These are phyloP conservation scores for Scaptodrosophila lebanonensis DNA, from an alignment of 1,140 invertebrate species.

Conservation along the genomic window DNA sequence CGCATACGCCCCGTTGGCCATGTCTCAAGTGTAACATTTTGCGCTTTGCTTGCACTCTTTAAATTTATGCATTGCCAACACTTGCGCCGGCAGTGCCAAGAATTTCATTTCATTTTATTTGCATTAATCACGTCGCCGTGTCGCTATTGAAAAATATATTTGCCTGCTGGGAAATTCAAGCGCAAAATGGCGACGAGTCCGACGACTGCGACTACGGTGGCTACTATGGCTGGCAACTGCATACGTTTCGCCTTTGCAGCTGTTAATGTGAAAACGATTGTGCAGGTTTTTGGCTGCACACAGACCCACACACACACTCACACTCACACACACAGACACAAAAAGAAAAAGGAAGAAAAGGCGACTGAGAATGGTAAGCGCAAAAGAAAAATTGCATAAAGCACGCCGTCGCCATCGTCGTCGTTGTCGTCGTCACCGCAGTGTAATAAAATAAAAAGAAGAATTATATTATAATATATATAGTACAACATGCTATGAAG, in stretches of 20 bases:
- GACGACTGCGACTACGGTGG: not conserved
- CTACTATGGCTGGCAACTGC: conserved; percentile 54
- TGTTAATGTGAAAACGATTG: conserved; percentile 75
- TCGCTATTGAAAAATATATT: conserved; percentile 76
- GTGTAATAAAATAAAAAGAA: conserved; percentile 29
- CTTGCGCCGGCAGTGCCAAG: conserved; percentile 30
- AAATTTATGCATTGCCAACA: conserved; percentile 60
- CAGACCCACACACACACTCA: not conserved
- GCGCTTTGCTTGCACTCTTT: conserved; percentile 41
- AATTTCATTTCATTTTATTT: conserved; percentile 68
- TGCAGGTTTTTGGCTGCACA: conserved; percentile 67
- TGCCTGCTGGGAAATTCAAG: conserved; percentile 69
- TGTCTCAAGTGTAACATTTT: conserved; percentile 72
- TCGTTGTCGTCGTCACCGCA: not conserved
- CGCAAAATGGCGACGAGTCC: conserved; percentile 21
- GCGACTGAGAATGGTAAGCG: conserved; percentile 14
- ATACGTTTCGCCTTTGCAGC: conserved; percentile 63
- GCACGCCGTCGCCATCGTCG: too few relatives aligned
- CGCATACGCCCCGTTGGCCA: conserved; percentile 5
- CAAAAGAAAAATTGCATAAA: conserved; percentile 52
- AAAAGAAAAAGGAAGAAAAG: not conserved
- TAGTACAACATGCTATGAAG: conserved; percentile 55
- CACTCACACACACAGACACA: conserved; percentile 9
- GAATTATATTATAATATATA: conserved; percentile 20
- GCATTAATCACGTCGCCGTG: conserved; percentile 72